Conservation (phyloP, 2,888 invertebrate genomes). For the Ommatoiulus sabulosus region DNA sequence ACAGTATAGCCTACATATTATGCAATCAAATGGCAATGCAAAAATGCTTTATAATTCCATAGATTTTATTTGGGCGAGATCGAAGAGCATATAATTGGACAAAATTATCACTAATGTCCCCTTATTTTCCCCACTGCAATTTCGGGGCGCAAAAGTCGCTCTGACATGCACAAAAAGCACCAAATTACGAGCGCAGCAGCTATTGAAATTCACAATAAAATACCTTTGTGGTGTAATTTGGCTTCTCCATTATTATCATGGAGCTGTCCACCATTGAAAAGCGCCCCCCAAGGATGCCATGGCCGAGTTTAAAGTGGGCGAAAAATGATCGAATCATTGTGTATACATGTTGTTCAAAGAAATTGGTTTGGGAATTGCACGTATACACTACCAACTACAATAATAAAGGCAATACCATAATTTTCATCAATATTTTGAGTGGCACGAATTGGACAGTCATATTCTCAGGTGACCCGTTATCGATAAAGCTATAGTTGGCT, state of each 20-base stretch:
- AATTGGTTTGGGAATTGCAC: not conserved
- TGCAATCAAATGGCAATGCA: too few relatives aligned
- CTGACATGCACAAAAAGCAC: not conserved
- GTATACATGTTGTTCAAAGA: not conserved
- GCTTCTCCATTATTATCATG: not conserved
- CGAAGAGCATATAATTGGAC: not conserved
- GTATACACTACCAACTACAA: too few relatives aligned
- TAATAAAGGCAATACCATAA: not conserved
- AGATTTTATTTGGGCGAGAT: too few relatives aligned
- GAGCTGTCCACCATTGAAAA: not conserved
- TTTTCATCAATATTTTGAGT: not conserved
- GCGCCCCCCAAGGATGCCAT: not conserved
- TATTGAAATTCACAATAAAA: not conserved
- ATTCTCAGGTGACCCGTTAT: not conserved
- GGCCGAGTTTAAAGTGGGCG: not conserved
- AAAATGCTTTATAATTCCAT: too few relatives aligned
- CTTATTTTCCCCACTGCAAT: not conserved
- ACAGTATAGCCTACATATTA: too few relatives aligned
- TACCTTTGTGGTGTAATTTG: not conserved
- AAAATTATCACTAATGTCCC: not conserved
- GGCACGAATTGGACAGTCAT: not conserved
- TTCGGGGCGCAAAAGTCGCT: not conserved
- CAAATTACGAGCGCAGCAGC: not conserved
- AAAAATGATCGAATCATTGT: not conserved
- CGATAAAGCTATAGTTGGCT: not conserved